These are phyloP conservation scores for Miniopterus natalensis DNA, from an alignment of 2,113 vertebrate genomes.

Conservation along the genomic window DNA sequence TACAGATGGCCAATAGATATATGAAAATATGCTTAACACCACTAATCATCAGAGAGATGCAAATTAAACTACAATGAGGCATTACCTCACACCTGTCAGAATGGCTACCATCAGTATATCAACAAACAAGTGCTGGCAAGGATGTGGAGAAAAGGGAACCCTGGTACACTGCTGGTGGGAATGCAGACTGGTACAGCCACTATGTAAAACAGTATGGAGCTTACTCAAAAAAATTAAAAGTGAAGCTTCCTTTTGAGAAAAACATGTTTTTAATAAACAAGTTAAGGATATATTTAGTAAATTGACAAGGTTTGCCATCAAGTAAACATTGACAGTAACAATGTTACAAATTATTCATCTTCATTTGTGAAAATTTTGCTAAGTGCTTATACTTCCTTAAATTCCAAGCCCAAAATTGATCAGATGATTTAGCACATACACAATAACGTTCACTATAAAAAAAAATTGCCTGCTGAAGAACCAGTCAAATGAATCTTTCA, in stretches of 20 bases:
- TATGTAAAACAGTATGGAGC: too few relatives aligned
- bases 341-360: background rate
- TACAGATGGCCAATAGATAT: too few relatives aligned
- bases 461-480: background rate
- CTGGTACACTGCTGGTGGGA: too few relatives aligned
- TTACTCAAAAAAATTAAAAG: too few relatives aligned
- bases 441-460: background rate
- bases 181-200: too few relatives aligned
- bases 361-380: background rate
- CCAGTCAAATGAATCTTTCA: background rate
- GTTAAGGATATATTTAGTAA: background rate
- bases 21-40: too few relatives aligned
- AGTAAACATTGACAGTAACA: background rate
- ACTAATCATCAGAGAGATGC: too few relatives aligned
- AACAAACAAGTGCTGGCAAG: too few relatives aligned
- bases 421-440: background rate
- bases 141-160: too few relatives aligned
- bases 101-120: too few relatives aligned
- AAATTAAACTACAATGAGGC: too few relatives aligned
- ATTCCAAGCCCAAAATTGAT: background rate
- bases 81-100: too few relatives aligned
- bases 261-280: constrained; percentile 50
- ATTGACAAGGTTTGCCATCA: background rate
- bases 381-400: background rate
- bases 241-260: background rate